A percentile compares a stretch with the other conserved stretches of the same genome.
These are phyloP conservation scores for Halichondria panicea DNA, from an alignment of 37 sponge, comb jelly and placozoan species.

Conservation along the genomic window DNA sequence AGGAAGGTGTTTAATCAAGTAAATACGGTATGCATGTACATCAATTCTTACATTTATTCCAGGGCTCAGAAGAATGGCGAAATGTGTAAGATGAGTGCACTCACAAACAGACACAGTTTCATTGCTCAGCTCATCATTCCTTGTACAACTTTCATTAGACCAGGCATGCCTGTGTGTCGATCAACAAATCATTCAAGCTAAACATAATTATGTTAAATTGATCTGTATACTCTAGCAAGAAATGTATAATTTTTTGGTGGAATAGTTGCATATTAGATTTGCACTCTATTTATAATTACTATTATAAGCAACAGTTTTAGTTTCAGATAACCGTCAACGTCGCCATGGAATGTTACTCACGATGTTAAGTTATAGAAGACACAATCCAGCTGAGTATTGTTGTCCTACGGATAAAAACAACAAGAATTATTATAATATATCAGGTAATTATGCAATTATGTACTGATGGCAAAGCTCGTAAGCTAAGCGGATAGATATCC, in stretches of 20 bases:
- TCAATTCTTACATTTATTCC: slow-evolving; percentile 3
- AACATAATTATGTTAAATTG: neutral
- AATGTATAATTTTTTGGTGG: neutral
- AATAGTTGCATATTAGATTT: neutral
- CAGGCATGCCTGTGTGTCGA: slow-evolving; percentile 20
- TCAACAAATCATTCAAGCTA: neutral
- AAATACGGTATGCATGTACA: too few species aligned
- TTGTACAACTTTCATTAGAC: slow-evolving; percentile 31
- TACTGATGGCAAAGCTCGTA: too few species aligned
- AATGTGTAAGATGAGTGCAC: slow-evolving; percentile 71
- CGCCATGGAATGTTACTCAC: too few species aligned
- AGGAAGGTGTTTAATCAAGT: too few species aligned
- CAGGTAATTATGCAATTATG: neutral
- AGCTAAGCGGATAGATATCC: too few species aligned
- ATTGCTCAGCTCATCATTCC: neutral
- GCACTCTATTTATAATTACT: neutral
- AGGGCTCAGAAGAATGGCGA: slow-evolving; percentile 70
- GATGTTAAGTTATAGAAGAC: slow-evolving; percentile 2
- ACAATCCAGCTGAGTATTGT: neutral
- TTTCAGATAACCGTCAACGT: too few species aligned
- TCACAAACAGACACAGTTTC: slow-evolving; percentile 16
- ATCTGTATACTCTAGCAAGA: neutral
- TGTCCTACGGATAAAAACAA: neutral
- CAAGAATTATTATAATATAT: neutral
- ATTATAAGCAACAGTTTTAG: neutral